A percentile compares a stretch with the other conserved stretches of the same genome.
Evolutionary conservation across 2,797 vertebrate genomes (phyloP).

Genomic region (Huso huso): DNA sequence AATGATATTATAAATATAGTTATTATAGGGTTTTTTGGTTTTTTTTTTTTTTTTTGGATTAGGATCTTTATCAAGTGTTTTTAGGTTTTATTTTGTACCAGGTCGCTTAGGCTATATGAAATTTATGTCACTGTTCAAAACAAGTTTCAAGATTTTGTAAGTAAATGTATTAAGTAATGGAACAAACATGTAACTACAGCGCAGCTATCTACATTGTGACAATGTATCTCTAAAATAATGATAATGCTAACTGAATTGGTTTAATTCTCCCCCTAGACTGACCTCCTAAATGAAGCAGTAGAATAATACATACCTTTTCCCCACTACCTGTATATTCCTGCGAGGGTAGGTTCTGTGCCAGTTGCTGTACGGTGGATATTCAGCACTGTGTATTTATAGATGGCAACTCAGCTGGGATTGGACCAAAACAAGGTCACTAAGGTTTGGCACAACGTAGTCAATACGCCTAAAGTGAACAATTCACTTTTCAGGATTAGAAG

Average conservation of each 20-base stretch:
- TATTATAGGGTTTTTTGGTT: too few relatives aligned
- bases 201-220: too few relatives aligned
- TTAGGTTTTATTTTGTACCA: too few relatives aligned
- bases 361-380: constrained; percentile 7
- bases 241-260: background rate
- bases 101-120: too few relatives aligned
- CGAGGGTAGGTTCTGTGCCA: constrained; percentile 14
- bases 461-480: constrained; percentile 35
- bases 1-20: too few relatives aligned
- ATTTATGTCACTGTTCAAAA: too few relatives aligned
- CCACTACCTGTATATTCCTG: constrained; percentile 15
- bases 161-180: too few relatives aligned
- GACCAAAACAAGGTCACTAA: constrained; percentile 51
- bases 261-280: background rate
- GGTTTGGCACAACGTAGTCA: constrained; percentile 27
- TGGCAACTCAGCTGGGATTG: constrained; percentile 36
- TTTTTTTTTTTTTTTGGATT: too few relatives aligned
- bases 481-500: constrained; percentile 44
- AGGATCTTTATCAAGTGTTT: too few relatives aligned
- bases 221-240: too few relatives aligned
- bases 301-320: constrained; percentile 27
- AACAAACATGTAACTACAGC: too few relatives aligned
- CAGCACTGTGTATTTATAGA: constrained; percentile 46
- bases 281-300: constrained; percentile 4
- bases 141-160: too few relatives aligned